These are phyloP conservation scores for Ericerus pela DNA, from an alignment of 1,140 invertebrate genomes.

Conservation along the genomic window DNA sequence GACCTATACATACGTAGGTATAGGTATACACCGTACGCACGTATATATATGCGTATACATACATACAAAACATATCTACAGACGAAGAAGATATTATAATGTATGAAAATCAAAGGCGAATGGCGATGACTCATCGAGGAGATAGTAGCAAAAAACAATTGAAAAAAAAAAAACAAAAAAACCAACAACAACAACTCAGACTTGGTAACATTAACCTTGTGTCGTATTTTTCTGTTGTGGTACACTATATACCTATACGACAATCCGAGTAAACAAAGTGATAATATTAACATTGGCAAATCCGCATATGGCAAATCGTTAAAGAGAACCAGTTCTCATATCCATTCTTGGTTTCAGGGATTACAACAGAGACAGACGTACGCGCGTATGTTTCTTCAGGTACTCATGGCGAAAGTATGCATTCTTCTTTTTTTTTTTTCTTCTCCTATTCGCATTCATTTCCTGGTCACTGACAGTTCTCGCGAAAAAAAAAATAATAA, in stretches of 20 bases:
- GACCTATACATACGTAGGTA: too few relatives aligned
- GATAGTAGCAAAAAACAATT: too few relatives aligned
- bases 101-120: too few relatives aligned
- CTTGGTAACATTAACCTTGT: constrained; percentile 2
- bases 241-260: not conserved
- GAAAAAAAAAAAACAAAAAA: too few relatives aligned
- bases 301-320: not conserved
- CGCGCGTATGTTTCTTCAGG: not conserved
- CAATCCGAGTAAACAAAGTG: not conserved
- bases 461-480: not conserved
- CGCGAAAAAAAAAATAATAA: not conserved
- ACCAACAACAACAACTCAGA: too few relatives aligned
- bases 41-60: too few relatives aligned
- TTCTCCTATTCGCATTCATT: not conserved
- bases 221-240: not conserved
- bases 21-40: too few relatives aligned
- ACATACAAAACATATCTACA: too few relatives aligned
- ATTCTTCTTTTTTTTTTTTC: not conserved
- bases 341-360: not conserved
- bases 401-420: not conserved
- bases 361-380: not conserved
- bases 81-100: too few relatives aligned
- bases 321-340: constrained; percentile 1
- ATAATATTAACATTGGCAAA: not conserved
- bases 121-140: too few relatives aligned